Evolutionary conservation across 2,888 invertebrate species (phyloP), one percentile per base, ranked within the genome.

Genomic region (Hipparchia semele): DNA sequence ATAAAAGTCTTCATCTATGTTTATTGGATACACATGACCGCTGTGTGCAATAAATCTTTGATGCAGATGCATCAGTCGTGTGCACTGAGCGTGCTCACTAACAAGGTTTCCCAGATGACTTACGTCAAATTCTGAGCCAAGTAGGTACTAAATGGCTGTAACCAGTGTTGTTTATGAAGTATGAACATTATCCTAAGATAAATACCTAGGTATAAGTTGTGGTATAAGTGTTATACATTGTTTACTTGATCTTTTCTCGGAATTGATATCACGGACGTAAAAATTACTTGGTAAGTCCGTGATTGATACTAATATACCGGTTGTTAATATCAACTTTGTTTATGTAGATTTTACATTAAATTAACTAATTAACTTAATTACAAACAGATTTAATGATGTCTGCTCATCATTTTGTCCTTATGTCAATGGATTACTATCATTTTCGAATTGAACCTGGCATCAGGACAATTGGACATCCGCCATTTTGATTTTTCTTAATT

Each of bases 21-120:
- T 51, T 51, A 51, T 65, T 53, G 51, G 23, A 45, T 67, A 67
- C 13, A 45, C 13, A n/a, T 56, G 58, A 68, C 58, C 10, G 13
- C 13, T 12, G 39, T 12, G 23, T 60, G 68, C 59, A 68, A 68
- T 68, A 68, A 60, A 69, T 69, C 68, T 51, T 59, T 69, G 68
- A 69, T 60, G 51, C 60, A 60, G 60, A 68, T 60, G 68, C 39
- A 60, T n/a, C 51, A 49, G 60, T 61, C 68, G 60, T 53, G 68
- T 60, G 53, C 51, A 39, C 39, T 39, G 60, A 61, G 60, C 68
- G 60, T 69, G 60, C 60, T 60, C 49, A 68, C 59, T 49, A 59
- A 59, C 68, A 68, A 59, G 68, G 68, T 46, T 68, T 68, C 68
- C 68, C 33, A 49, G 58, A 68, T 59, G 6, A 58, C 54, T 67